Evolutionary conservation across 35 echinoderm and acorn worm genomes (phyloP), one percentile per base, ranked within the genome.

Genomic region (Apostichopus californicus): DNA sequence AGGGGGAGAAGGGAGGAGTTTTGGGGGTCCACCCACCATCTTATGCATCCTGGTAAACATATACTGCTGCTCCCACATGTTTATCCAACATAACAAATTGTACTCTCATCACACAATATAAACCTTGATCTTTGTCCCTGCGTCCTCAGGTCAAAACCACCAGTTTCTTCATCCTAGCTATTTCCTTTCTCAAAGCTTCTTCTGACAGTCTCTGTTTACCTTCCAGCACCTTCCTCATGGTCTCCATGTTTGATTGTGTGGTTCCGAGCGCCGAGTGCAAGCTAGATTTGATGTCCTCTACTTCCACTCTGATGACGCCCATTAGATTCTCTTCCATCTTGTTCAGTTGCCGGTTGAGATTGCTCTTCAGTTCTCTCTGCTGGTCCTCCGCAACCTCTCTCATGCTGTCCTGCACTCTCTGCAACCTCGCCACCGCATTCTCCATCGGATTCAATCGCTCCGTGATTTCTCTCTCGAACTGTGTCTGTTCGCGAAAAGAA

Each of bases 121-220:
- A 46, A 3, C 34, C 34, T 46, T 46, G 34, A 46, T 46, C 34
- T 46, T 0, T 75, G 0, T 75, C 4, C 15, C 14, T 6, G 24
- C 20, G n/a, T n/a, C 6, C 20, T n/a, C 71, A 89, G 2, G 86
- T 89, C 46, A 89, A 68, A 5, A 89, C 86, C 15, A 89, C 86
- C 21, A 89, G 63, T 66, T 89, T 89, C 61, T 89, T 89, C 86
- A 89, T 89, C 68, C 64, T 72, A 15, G 86, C 86, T 25, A 89
- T 89, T 5, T 89, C 86, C 17, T 72, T 89, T 64, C 53, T 64
- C 61, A 89, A 73, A 11, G 63, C 11, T 46, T 89, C 86, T 8
- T 89, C 86, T 8, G 60, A 72, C 13, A 89, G 63, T 72, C 86
- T 89, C 61, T 89, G 86, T 54, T 89, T 89, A 54, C 86, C 86